Evolutionary conservation across 2,113 vertebrate species (phyloP).

Genomic region (Chinchilla lanigera): DNA sequence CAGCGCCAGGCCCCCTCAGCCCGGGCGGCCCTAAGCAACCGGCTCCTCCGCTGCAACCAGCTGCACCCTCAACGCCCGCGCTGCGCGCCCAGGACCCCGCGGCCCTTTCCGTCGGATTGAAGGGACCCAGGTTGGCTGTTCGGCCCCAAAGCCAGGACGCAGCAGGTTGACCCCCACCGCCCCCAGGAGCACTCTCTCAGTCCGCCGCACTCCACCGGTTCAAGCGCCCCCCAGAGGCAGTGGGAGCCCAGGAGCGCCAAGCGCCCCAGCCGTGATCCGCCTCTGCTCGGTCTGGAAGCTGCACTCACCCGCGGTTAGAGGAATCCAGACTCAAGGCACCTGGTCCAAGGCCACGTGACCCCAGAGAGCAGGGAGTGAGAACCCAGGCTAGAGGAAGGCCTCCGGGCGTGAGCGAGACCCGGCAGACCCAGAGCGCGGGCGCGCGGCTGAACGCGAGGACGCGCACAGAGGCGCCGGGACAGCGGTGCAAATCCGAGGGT

Average conservation of each 20-base stretch:
- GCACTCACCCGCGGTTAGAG: fast-evolving
- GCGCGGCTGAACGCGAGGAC: background rate
- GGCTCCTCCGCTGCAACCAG: fast-evolving
- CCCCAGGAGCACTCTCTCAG: background rate
- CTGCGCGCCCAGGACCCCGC: fast-evolving
- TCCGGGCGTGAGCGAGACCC: background rate
- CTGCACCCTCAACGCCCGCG: fast-evolving
- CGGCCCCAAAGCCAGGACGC: fast-evolving
- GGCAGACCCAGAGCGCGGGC: too few species aligned
- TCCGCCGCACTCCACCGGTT: fast-evolving
- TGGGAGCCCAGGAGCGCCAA: background rate
- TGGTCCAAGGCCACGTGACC: background rate
- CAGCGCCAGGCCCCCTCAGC: fast-evolving
- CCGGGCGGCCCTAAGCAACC: fast-evolving
- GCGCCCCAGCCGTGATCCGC: background rate
- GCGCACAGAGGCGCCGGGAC: fast-evolving
- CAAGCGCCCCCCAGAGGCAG: too few species aligned
- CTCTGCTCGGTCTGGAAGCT: background rate
- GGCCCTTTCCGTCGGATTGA: too few species aligned
- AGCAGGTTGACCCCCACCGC: fast-evolving
- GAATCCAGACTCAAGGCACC: fast-evolving
- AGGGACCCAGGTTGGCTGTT: background rate
- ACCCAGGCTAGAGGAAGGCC: background rate
- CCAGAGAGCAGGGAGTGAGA: background rate
- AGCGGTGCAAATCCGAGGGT: fast-evolving